Base-by-base conservation (phyloP, 2,113 vertebrate species). In the Eonycteris spelaea region DNA sequence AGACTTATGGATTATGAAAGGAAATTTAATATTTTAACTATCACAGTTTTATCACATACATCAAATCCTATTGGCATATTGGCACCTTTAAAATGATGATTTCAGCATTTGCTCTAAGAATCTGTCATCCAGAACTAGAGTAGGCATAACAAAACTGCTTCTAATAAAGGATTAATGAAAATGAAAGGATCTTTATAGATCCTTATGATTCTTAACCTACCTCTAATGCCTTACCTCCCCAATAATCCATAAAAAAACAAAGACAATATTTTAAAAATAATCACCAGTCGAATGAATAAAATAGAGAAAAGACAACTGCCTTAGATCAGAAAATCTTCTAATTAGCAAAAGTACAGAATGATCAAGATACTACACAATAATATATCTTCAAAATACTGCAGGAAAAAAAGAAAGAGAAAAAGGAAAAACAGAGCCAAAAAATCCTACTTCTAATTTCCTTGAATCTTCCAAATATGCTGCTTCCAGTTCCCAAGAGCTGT, bases 1-100 rank as follows among this genome's bases (percentile, higher is more conserved):
- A 94, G 67, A 67, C 38, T 84, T 79, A 45, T 19, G 63, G 13
- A 38, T 77, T 78, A 30, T 83, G 33, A 73, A 73, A 94, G 24
- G 7, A 96, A 87, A 84, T 40, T 21, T 78, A 94, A 79, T 35
- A 83, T 68, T 94, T 73, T 78, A 82, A 59, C 30, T 51, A 83
- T 84, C 33, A 87, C 16, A 87, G 73, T 84, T 35, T 68, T 74
- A 77, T 59, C 18, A 75, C 21, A 90, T 77, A 45, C 82, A 53
- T 86, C 7, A 86, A 82, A 68, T 92, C 78, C 61, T 86, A 13
- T 14, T 79, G 16, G 33, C 26, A 71, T 95, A 9, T 28, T 82
- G 19, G 38, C 53, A 74, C 21, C 48, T 78, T 94, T 68, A 78
- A 83, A 94, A 78, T 75, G 55, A 78, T 63, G 55, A 21, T 61